phyloP scores from a whole-genome alignment of 2,797 vertebrate genomes.

The Limosa lapponica region DNA sequence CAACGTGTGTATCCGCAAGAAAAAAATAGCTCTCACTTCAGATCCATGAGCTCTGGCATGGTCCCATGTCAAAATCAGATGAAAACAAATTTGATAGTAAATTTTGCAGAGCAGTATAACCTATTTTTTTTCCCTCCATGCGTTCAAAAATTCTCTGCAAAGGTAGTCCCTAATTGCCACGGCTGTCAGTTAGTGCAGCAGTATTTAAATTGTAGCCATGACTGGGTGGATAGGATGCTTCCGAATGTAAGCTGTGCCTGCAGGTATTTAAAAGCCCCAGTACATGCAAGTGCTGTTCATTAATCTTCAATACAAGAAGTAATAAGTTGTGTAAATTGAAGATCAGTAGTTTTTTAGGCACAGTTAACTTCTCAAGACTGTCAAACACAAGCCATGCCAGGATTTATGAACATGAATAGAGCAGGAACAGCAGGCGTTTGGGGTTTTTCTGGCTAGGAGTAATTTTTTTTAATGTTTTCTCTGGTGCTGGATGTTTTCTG shows the following conservation, averaged over 20 bases:
- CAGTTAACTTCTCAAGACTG: background rate
- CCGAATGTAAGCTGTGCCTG: background rate
- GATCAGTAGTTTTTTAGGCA: background rate
- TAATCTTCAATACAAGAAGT: background rate
- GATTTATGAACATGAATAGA: background rate
- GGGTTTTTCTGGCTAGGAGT: rapidly evolving
- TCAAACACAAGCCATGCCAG: background rate
- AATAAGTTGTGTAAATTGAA: conserved; percentile 7
- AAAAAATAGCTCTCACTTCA: conserved; percentile 9
- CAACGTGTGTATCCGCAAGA: rapidly evolving
- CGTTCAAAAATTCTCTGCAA: background rate
- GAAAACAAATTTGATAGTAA: conserved; percentile 29
- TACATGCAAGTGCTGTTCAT: background rate
- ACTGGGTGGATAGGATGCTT: background rate
- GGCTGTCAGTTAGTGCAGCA: background rate
- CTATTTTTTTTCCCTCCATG: rapidly evolving
- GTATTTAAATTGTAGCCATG: background rate
- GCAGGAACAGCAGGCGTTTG: background rate
- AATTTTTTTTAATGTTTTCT: background rate
- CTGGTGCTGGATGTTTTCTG: background rate
- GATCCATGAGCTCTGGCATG: background rate
- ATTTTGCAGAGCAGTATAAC: background rate
- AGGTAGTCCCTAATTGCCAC: background rate
- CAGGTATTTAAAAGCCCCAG: background rate
- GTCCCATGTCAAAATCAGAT: background rate